Base-by-base conservation (phyloP, 2,888 invertebrate genomes). In the Cerceris ruficornis region DNA sequence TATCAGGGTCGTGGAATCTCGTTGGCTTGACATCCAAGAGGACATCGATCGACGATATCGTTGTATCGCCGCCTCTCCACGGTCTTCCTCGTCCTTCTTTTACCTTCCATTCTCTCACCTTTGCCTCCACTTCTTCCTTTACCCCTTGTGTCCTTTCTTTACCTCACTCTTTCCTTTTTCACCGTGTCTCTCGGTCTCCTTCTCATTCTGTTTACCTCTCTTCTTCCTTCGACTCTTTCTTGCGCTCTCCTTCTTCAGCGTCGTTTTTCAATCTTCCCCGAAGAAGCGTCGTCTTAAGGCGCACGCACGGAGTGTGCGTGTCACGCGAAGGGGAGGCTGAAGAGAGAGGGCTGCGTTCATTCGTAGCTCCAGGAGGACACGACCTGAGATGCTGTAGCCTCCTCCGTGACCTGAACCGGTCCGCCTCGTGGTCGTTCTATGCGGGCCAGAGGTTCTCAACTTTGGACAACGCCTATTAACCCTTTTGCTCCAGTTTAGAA, bases 391-490 rank as follows among this genome's bases (percentile, higher is more conserved):
- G 28, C 72, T 84, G 86, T 85, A 87, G 86, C 82, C 88, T 84
- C 73, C 83, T 86, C 79, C 86, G 88, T 90, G 91, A 92, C 91
- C 90, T 81, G 90, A 91, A 91, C 91, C 91, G 91, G 90, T 91
- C 91, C 88, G 89, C 88, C 90, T 89, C 87, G 88, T 83, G 87
- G 84, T 87, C 85, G 82, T 84, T 87, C 82, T 86, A 86, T 83
- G 85, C 82, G 72, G 86, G 81, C 79, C 90, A 91, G 90, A 83
- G 90, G 84, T 85, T 86, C 91, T 91, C 91, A 91, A 88, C 88
- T 87, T 86, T 81, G 65, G 58, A 71, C 43, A 69, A 50, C 52
- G 55, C 54, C 62, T 71, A 66, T 39, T 52, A 66, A 55, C 13
- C 15, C 15, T 17, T 17, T 13, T 8, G 8, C 1, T 8, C 9